These are phyloP conservation scores for Electrona antarctica DNA, from an alignment of 2,113 vertebrate genomes.

Conservation along the genomic window DNA sequence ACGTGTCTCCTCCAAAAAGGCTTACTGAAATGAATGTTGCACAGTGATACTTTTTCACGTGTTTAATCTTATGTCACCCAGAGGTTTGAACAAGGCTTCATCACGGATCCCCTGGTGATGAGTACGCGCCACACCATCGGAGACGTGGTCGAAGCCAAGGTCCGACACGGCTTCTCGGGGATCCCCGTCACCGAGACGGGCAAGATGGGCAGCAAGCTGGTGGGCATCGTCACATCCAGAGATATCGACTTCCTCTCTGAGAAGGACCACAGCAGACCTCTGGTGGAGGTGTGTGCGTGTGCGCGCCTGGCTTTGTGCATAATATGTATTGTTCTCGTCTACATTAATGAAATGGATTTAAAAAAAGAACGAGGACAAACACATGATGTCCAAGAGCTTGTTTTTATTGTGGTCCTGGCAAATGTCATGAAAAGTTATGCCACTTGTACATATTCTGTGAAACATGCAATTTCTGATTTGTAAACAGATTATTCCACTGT, in stretches of 20 bases:
- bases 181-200: constrained; percentile 90
- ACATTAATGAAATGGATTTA: too few relatives aligned
- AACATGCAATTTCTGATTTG: too few relatives aligned
- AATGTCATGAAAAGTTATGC: too few relatives aligned
- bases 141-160: constrained; percentile 91
- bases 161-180: constrained; percentile 91
- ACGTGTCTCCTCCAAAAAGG: too few relatives aligned
- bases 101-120: constrained; percentile 92
- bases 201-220: constrained; percentile 90
- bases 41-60: too few relatives aligned
- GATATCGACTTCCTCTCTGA: constrained; percentile 93
- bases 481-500: too few relatives aligned
- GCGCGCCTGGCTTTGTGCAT: background rate
- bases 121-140: constrained; percentile 88
- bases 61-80: constrained; percentile 27
- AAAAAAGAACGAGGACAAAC: too few relatives aligned
- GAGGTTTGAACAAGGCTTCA: constrained; percentile 91
- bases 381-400: too few relatives aligned
- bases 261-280: constrained; percentile 80
- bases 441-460: too few relatives aligned
- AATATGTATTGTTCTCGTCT: too few relatives aligned
- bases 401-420: too few relatives aligned
- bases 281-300: constrained; percentile 77
- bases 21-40: too few relatives aligned
- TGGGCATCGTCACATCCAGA: constrained; percentile 91